phyloP scores from a whole-genome alignment of 2,113 vertebrate species.

The Bubalus kerabau region DNA sequence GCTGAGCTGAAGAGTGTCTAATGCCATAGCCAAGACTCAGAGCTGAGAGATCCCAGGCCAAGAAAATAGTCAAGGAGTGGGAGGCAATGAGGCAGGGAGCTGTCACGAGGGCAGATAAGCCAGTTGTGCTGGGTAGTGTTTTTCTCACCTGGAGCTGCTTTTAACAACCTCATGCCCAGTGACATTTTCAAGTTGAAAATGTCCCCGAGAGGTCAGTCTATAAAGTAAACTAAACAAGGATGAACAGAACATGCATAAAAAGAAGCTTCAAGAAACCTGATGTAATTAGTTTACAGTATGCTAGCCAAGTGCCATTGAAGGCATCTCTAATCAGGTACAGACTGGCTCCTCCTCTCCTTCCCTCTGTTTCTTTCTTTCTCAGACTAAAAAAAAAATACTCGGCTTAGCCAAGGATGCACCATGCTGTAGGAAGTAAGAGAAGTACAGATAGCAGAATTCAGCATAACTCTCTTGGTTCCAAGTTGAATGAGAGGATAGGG shows the following conservation, averaged over 20 bases:
- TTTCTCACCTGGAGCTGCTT: slow-evolving; percentile 14
- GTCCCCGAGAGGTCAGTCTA: not conserved
- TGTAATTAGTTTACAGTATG: not conserved
- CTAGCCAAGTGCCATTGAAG: not conserved
- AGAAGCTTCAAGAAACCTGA: not conserved
- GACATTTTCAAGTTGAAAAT: not conserved
- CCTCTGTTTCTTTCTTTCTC: not conserved
- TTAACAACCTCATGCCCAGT: not conserved
- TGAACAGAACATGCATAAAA: not conserved
- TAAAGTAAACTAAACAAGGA: not conserved
- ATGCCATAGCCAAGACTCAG: not conserved
- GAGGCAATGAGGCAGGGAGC: not conserved
- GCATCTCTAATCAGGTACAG: not conserved
- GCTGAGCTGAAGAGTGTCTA: not conserved
- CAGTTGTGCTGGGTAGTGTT: not conserved
- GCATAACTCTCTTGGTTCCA: not conserved
- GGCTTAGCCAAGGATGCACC: not conserved
- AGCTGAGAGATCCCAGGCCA: not conserved
- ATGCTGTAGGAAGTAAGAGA: not conserved
- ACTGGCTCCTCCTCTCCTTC: not conserved
- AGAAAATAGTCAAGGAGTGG: not conserved
- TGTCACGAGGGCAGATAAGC: not conserved
- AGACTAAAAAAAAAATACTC: not conserved
- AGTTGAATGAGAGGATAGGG: not conserved
- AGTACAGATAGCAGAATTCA: not conserved